phyloP scores from a whole-genome alignment of 2,797 vertebrate species.

The Myotis pilosus region DNA sequence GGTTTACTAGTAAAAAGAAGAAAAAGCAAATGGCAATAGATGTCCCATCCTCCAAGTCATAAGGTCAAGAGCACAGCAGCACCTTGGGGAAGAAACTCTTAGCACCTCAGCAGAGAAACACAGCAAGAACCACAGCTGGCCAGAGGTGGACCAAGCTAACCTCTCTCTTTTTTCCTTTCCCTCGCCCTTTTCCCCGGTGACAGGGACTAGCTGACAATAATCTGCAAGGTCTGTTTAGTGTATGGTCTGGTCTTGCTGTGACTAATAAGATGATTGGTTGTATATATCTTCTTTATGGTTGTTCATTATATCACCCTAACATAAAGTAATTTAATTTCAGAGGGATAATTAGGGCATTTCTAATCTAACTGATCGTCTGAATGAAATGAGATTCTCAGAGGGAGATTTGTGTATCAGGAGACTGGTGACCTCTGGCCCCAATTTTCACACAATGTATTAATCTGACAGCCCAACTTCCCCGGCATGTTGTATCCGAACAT shows the following conservation, averaged over 20 bases:
- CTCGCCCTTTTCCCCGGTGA: slow-evolving; percentile 66
- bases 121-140: slow-evolving; percentile 53
- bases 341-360: slow-evolving; percentile 89
- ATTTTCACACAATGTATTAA: slow-evolving; percentile 87
- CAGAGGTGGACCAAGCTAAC: not conserved
- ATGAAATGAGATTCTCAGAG: slow-evolving; percentile 88
- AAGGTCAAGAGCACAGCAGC: not conserved
- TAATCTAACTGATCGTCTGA: slow-evolving; percentile 89
- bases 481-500: slow-evolving; percentile 59
- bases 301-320: slow-evolving; percentile 89
- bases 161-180: slow-evolving; percentile 39
- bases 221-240: slow-evolving; percentile 83
- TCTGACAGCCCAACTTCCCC: slow-evolving; percentile 83
- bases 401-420: slow-evolving; percentile 87
- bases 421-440: slow-evolving; percentile 86
- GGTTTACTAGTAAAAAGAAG: not conserved
- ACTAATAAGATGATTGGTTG: slow-evolving; percentile 90
- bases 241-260: slow-evolving; percentile 84
- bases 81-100: not conserved
- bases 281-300: slow-evolving; percentile 86
- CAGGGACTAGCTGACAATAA: slow-evolving; percentile 78
- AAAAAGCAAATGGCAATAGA: not conserved
- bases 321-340: slow-evolving; percentile 90
- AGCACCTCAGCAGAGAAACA: slow-evolving; percentile 19
- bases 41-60: not conserved